Evolutionary conservation across 2,113 vertebrate genomes (phyloP).

Genomic region (Nibea coibor): DNA sequence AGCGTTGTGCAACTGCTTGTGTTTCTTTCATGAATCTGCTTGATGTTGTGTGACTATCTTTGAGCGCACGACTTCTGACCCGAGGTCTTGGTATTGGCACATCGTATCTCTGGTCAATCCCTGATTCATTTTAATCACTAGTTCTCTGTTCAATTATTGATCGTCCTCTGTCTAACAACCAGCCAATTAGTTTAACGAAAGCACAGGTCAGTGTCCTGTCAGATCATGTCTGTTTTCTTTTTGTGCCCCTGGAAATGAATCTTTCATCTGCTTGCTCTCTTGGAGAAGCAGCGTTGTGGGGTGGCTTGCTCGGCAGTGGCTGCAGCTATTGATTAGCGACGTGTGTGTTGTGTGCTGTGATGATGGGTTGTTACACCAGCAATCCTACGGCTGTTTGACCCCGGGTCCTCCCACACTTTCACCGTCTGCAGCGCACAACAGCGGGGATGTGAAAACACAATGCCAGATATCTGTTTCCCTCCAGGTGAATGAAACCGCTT

Average conservation of each 20-base stretch:
- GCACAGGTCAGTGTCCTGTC: slow-evolving; percentile 27
- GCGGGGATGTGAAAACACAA: slow-evolving; percentile 35
- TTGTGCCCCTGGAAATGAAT: slow-evolving; percentile 38
- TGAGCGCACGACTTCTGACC: slow-evolving; percentile 12
- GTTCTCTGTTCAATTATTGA: slow-evolving; percentile 54
- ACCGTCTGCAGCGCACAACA: slow-evolving; percentile 38
- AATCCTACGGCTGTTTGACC: slow-evolving; percentile 52
- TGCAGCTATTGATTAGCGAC: slow-evolving; percentile 48
- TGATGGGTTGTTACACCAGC: slow-evolving; percentile 46
- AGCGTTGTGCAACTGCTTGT: background rate
- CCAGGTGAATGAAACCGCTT: slow-evolving; percentile 18
- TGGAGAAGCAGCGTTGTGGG: slow-evolving; percentile 29
- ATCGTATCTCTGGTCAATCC: slow-evolving; percentile 15
- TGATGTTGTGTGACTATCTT: slow-evolving; percentile 2
- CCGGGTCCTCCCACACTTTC: slow-evolving; percentile 48
- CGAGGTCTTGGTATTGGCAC: background rate
- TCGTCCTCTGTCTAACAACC: slow-evolving; percentile 38
- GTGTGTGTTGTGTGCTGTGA: slow-evolving; percentile 46
- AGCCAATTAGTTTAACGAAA: slow-evolving; percentile 61
- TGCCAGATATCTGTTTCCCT: slow-evolving; percentile 28
- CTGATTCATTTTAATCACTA: slow-evolving; percentile 58
- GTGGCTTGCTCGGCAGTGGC: slow-evolving; percentile 1
- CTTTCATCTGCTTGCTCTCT: slow-evolving; percentile 29
- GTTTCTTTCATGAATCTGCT: background rate
- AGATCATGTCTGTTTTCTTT: slow-evolving; percentile 41